Evolutionary conservation across 1,140 invertebrate genomes (phyloP).

Genomic region (Drosophila pallidifrons): DNA sequence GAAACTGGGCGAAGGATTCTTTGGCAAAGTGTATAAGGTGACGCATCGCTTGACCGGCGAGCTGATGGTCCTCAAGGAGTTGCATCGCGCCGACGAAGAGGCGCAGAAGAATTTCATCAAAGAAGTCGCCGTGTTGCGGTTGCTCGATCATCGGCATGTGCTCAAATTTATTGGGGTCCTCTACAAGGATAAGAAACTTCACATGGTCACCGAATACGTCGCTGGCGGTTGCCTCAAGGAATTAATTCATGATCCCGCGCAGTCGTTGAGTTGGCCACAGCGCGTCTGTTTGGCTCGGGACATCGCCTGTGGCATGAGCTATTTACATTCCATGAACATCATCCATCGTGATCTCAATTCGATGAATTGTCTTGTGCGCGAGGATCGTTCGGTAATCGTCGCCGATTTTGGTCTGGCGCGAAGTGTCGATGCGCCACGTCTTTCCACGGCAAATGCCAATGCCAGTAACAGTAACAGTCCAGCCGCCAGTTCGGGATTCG

Average conservation of each 20-base stretch:
- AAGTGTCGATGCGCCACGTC: slow-evolving; percentile 89
- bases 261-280: slow-evolving; percentile 91
- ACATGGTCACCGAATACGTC: slow-evolving; percentile 96
- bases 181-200: slow-evolving; percentile 96
- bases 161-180: slow-evolving; percentile 96
- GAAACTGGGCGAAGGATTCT: slow-evolving; percentile 96
- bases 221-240: slow-evolving; percentile 95
- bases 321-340: slow-evolving; percentile 96
- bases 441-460: slow-evolving; percentile 25
- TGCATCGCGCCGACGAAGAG: slow-evolving; percentile 96
- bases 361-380: slow-evolving; percentile 97
- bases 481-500: slow-evolving; percentile 5
- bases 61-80: slow-evolving; percentile 97
- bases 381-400: slow-evolving; percentile 95
- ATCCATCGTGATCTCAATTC: slow-evolving; percentile 98
- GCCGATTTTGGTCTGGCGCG: slow-evolving; percentile 97
- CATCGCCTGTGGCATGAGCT: slow-evolving; percentile 96
- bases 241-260: slow-evolving; percentile 87
- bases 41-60: slow-evolving; percentile 95
- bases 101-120: slow-evolving; percentile 97
- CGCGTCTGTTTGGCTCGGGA: slow-evolving; percentile 94
- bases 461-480: background rate
- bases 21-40: slow-evolving; percentile 96
- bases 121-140: slow-evolving; percentile 95
- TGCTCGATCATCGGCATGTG: slow-evolving; percentile 95